Percentiles rank a stretch among this genome's conserved stretches.
phyloP scores from a whole-genome alignment of 2,888 invertebrate genomes.

The Melanophora roralis region DNA sequence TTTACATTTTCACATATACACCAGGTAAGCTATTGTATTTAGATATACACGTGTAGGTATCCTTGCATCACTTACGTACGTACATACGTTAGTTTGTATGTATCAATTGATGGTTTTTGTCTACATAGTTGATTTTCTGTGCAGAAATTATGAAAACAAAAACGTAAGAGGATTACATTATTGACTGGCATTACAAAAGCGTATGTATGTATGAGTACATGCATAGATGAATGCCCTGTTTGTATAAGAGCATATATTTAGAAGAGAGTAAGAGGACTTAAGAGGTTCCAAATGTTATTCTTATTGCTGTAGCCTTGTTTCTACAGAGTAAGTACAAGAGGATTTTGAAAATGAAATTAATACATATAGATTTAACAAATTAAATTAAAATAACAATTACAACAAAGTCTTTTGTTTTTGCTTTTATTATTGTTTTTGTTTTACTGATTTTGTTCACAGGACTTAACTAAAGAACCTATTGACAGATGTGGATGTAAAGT shows the following conservation, averaged over 20 bases:
- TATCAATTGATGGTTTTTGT: neutral
- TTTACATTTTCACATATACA: neutral
- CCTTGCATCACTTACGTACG: neutral
- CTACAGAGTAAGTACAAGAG: constrained; percentile 35
- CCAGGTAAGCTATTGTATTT: constrained; percentile 7
- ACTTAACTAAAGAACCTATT: constrained; percentile 8
- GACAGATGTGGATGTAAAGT: constrained; percentile 19
- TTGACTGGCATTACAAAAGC: constrained; percentile 56
- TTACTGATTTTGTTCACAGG: neutral
- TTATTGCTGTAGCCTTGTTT: constrained; percentile 10
- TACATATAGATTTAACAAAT: constrained; percentile 52
- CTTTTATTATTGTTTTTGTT: neutral
- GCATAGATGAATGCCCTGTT: no score
- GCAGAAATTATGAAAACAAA: constrained; percentile 62
- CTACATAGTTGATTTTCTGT: constrained; percentile 31
- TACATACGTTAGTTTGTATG: neutral
- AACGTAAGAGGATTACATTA: constrained; percentile 62
- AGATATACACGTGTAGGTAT: neutral
- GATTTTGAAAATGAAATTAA: constrained; percentile 36
- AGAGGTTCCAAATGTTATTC: neutral
- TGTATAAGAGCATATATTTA: neutral
- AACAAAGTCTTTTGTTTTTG: constrained; percentile 24
- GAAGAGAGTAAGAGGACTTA: neutral
- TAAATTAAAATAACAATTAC: constrained; percentile 62
- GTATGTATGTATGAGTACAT: neutral